Evolutionary conservation across 2,797 vertebrate genomes (phyloP), one percentile per base, ranked within the genome.

Genomic region (Antennarius maculatus): DNA sequence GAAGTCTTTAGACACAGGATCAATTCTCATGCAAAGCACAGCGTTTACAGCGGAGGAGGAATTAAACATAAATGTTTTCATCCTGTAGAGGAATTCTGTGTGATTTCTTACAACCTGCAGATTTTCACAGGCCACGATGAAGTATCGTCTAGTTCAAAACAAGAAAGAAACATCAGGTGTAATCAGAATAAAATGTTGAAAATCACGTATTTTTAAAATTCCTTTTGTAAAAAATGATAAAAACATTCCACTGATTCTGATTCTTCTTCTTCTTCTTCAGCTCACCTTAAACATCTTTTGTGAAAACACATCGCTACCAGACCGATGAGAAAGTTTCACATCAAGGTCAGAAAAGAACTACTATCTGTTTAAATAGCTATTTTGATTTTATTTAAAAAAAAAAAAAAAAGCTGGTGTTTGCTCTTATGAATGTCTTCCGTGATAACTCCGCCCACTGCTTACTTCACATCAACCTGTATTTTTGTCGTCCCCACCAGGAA

Each of bases 311-410:
- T 7, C 18, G 48, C 42, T 48, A 43, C 12, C 27, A 37, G 17
- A 43, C 27, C 34, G 41, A 54, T 31, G 43, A 54, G 27, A 23
- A 60, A 16, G 47, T 54, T 64, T 56, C 51, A 46, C 15, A 23
- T 60, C 46, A 48, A 51, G 17, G 46, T 42, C 27, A 18, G 13
- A 13, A 29, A 39, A 15, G 13, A 43, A 43, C 13, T 43, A 5
- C 14, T 15, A 14, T 43, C 13, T 43, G 15, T 15, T 43, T 15
- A 43, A 43, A 14, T 43, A 43, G 3, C 42, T 52, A 13, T 48
- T n/a, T 16, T 17, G 2, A 34, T 3, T 54, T 58, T 54, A 46
- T 13, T n/a, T 4, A 0, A 5, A 43, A 13, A 5, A 15, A 43
- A 13, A 5, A 15, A 43, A 43, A 15, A 14, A 2, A 43, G 13